phyloP scores from a whole-genome alignment of 1,140 invertebrate genomes.

The Vollenhovia emeryi region DNA sequence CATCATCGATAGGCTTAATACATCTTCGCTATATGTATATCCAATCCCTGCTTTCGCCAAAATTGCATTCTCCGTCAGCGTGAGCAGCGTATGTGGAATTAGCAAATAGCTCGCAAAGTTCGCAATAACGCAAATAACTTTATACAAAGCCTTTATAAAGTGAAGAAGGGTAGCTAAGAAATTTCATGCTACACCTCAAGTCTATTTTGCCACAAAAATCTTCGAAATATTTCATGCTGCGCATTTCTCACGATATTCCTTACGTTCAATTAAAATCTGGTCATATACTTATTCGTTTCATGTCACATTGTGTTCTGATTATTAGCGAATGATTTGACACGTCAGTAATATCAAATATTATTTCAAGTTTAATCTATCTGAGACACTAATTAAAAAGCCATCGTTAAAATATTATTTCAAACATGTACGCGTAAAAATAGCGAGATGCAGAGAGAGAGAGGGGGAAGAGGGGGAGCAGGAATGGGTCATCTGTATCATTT shows the following conservation, averaged over 20 bases:
- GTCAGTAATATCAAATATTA: background rate
- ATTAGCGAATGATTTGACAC: background rate
- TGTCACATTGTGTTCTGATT: too few species aligned
- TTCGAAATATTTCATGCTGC: background rate
- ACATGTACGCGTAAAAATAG: background rate
- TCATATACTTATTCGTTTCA: background rate
- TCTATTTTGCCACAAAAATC: background rate
- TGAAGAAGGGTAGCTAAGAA: background rate
- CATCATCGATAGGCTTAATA: slow-evolving; percentile 69
- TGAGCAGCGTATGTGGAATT: slow-evolving; percentile 18
- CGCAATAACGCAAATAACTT: slow-evolving; percentile 55
- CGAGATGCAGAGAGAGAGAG: background rate
- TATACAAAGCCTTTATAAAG: background rate
- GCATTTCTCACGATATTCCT: background rate
- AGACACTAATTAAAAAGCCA: background rate
- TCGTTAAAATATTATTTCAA: background rate
- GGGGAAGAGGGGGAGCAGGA: background rate
- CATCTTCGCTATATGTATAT: slow-evolving; percentile 63
- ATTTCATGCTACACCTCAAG: background rate
- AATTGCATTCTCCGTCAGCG: slow-evolving; percentile 55
- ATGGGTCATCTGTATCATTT: slow-evolving; percentile 63
- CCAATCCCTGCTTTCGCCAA: slow-evolving; percentile 12
- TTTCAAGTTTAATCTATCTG: background rate
- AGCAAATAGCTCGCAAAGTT: slow-evolving; percentile 38
- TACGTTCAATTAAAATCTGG: background rate